Evolutionary conservation across 1,140 invertebrate species (phyloP), one percentile per base, ranked within the genome.

Genomic region (Drosophila willistoni): DNA sequence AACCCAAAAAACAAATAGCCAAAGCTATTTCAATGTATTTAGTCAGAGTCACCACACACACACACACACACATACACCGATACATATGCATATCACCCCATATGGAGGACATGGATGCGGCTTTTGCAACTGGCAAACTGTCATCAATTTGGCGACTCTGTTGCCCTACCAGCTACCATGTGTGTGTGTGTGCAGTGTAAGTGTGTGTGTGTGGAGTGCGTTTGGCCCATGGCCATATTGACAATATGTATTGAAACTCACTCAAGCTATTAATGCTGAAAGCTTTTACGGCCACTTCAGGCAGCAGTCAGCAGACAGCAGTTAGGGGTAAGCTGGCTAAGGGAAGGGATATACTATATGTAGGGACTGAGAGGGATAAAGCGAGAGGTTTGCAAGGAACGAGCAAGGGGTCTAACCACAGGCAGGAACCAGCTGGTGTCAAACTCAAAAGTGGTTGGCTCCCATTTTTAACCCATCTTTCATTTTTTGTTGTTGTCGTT

Each of bases 371-470:
- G 4, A 25, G 12, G 1, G 13, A 51, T 14, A 10, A 54, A 34
- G 64, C 7, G 14, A 2, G 14, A 10, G 22, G 22, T 25, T 25
- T 25, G 22, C 22, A 39, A 12, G 10, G 12, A 39, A 1, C 36
- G 34, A 41, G 54, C 55, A 41, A 56, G 55, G 65, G 19, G 36
- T 12, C 3, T 73, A 66, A 84, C 87, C 87, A 73, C 89, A 90
- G 84, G 79, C 83, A 63, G 73, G 83, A 81, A 90, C 75, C 87
- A 90, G 80, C 87, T 90, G 87, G 87, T 89, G 89, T 91, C 83
- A 90, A 77, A 85, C 80, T 90, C 89, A 91, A 91, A 90, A 90
- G 87, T 90, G 87, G 87, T 87, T 90, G 89, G 80, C 75, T 77
- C 70, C 72, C 42, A 33, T 54, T 73, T 63, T 82, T 79, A 78